phyloP scores from a whole-genome alignment of 2,113 vertebrate species.

The Piaya cayana region DNA sequence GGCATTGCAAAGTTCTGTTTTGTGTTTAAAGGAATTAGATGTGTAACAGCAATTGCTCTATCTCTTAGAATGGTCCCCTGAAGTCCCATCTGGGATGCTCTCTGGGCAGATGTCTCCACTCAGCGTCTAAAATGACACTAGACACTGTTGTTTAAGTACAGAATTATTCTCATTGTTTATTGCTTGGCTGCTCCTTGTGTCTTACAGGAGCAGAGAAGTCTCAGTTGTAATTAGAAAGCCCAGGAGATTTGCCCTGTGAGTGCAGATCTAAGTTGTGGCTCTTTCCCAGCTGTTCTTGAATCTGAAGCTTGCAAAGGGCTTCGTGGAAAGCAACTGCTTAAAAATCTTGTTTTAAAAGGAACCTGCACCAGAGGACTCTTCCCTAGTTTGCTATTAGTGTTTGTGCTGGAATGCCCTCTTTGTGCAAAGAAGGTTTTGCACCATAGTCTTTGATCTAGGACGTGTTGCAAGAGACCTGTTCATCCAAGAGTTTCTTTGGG shows the following conservation, averaged over 20 bases:
- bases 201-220: conserved; percentile 13
- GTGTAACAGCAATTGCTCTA: not conserved
- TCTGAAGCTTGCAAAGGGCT: not conserved
- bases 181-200: conserved; percentile 25
- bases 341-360: not conserved
- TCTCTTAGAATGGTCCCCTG: not conserved
- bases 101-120: conserved; percentile 24
- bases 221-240: not conserved
- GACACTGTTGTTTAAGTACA: not conserved
- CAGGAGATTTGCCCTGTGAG: not conserved
- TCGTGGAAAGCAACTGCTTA: not conserved
- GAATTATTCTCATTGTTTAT: conserved; percentile 15
- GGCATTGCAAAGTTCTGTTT: not conserved
- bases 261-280: not conserved
- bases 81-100: conserved; percentile 12
- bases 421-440: not conserved
- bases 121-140: not conserved
- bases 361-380: not conserved
- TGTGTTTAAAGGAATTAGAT: conserved; percentile 12
- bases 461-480: not conserved
- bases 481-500: not conserved
- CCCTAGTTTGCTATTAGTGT: fast-evolving
- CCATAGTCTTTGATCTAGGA: not conserved
- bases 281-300: not conserved
- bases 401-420: not conserved